phyloP scores from a whole-genome alignment of 1,140 invertebrate species.

The Condylostylus longicornis region DNA sequence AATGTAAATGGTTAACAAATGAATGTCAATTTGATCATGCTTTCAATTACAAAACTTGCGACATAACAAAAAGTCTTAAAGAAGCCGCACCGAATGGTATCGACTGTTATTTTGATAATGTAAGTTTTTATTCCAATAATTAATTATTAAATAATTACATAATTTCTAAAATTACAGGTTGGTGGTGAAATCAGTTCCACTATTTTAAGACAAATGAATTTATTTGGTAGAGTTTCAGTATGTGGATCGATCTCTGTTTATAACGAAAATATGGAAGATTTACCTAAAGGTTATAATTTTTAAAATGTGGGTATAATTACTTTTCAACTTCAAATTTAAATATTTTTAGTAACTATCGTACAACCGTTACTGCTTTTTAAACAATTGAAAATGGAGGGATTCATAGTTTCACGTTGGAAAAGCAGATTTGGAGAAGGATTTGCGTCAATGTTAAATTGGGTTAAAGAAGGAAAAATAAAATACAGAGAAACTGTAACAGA shows the following conservation, averaged over 20 bases:
- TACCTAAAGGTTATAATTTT: too few relatives aligned
- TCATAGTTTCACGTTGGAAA: conserved; percentile 36
- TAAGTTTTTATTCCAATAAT: too few relatives aligned
- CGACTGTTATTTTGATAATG: conserved; percentile 63
- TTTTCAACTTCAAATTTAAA: too few relatives aligned
- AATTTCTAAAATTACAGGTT: too few relatives aligned
- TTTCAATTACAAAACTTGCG: conserved; percentile 53
- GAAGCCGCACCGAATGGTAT: conserved; percentile 49
- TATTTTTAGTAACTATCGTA: conserved; percentile 34
- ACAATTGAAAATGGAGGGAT: conserved; percentile 46
- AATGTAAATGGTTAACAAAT: conserved; percentile 49
- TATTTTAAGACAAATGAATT: conserved; percentile 46
- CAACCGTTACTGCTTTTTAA: conserved; percentile 38
- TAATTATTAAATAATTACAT: too few relatives aligned
- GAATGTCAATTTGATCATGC: conserved; percentile 50
- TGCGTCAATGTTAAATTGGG: conserved; percentile 40
- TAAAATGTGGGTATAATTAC: too few relatives aligned
- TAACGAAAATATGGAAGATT: conserved; percentile 28
- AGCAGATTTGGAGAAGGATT: conserved; percentile 39
- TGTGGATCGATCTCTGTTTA: conserved; percentile 50
- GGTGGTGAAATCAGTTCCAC: conserved; percentile 47
- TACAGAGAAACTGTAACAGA: conserved; percentile 43
- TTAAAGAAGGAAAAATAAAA: conserved; percentile 42
- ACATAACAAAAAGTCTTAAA: conserved; percentile 39
- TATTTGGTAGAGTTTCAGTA: conserved; percentile 42